Evolutionary conservation across 2,113 vertebrate genomes (phyloP).

Genomic region (Lycocorax pyrrhopterus): DNA sequence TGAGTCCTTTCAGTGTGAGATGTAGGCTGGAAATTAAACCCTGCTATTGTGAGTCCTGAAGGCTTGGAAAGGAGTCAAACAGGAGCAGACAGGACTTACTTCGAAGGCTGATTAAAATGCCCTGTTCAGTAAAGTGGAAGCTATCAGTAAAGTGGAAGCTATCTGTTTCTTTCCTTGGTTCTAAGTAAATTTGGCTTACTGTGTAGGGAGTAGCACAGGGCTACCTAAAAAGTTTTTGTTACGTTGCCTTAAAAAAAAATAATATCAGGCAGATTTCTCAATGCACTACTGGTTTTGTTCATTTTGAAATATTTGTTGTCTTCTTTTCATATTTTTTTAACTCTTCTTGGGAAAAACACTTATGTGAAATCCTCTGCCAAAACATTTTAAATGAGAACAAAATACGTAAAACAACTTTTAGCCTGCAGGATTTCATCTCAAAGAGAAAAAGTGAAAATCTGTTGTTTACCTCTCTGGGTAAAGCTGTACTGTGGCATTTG

Average conservation of each 20-base stretch:
- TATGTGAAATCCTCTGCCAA: neutral
- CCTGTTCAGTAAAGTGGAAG: neutral
- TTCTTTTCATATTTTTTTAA: neutral
- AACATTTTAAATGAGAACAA: neutral
- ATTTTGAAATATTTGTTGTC: neutral
- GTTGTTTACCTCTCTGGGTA: neutral
- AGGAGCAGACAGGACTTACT: neutral
- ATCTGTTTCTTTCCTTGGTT: neutral
- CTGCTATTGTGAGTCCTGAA: neutral
- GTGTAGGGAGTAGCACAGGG: neutral
- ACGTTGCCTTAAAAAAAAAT: neutral
- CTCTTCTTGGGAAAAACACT: neutral
- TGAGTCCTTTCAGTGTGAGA: neutral
- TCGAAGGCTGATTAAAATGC: neutral
- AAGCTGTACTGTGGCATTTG: neutral
- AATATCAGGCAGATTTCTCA: neutral
- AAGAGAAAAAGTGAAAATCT: neutral
- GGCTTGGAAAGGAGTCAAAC: neutral
- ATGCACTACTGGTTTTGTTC: neutral
- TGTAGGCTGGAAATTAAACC: conserved; percentile 23
- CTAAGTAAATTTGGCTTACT: neutral
- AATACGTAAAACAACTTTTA: neutral
- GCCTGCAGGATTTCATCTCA: neutral
- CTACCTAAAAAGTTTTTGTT: neutral
- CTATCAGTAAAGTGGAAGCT: neutral